Evolutionary conservation across 2,797 vertebrate species (phyloP).

Genomic region (Molossus alvarezi): DNA sequence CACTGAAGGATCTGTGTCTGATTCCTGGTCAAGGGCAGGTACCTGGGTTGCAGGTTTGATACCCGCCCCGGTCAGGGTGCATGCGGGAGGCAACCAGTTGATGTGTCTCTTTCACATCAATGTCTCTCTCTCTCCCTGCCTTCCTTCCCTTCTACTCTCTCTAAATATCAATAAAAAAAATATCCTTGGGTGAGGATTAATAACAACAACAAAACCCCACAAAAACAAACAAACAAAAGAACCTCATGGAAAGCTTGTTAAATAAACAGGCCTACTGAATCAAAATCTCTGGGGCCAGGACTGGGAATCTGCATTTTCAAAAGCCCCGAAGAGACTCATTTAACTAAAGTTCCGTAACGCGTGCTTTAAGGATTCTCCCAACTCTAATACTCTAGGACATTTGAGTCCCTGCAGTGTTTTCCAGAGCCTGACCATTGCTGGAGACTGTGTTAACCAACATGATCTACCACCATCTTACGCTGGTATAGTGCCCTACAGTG

Average conservation of each 20-base stretch:
- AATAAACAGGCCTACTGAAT: neutral
- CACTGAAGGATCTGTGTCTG: no score
- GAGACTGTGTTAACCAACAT: neutral
- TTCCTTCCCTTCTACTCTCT: no score
- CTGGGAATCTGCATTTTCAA: constrained; percentile 3
- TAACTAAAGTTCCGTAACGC: neutral
- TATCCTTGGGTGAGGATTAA: no score
- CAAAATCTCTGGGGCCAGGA: neutral
- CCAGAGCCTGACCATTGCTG: neutral
- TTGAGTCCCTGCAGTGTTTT: neutral
- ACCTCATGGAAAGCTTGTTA: neutral
- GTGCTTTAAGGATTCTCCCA: neutral
- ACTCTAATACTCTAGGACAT: neutral
- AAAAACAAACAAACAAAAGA: neutral
- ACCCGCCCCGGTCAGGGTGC: no score
- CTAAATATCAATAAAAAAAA: no score
- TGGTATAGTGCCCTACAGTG: neutral
- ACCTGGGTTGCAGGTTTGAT: no score
- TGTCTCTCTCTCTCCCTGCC: no score
- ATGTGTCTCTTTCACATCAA: no score
- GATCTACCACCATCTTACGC: neutral
- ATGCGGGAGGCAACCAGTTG: no score
- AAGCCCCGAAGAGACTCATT: neutral
- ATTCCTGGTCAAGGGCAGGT: no score
- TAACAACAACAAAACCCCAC: no score